Percentiles rank a stretch among this genome's conserved stretches.
Evolutionary conservation across 2,113 vertebrate species (phyloP).

Genomic region (Eubucco bourcierii): DNA sequence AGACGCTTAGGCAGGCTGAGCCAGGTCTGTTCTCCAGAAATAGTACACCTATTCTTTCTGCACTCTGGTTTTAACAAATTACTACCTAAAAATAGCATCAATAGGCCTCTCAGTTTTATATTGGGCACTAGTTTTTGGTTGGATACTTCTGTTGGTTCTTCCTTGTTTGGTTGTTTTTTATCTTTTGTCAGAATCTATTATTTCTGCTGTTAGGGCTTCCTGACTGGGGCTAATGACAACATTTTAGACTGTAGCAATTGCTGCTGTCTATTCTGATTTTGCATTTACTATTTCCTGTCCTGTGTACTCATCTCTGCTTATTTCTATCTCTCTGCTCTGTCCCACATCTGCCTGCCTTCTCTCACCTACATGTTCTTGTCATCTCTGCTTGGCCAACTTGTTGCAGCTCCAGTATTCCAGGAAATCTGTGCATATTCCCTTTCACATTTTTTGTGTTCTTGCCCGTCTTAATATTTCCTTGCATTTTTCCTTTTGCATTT

Average conservation of each 20-base stretch:
- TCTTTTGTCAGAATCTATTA: background rate
- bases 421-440: background rate
- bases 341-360: background rate
- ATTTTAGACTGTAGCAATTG: background rate
- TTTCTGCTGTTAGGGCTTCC: background rate
- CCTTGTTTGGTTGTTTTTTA: background rate
- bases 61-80: background rate
- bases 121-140: background rate
- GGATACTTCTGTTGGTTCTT: background rate
- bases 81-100: background rate
- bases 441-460: background rate
- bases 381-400: background rate
- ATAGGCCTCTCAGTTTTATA: background rate
- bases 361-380: background rate
- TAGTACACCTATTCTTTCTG: background rate
- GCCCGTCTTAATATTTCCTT: background rate
- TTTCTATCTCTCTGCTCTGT: accelerated
- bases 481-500: too few species aligned
- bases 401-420: background rate
- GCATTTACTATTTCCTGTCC: background rate
- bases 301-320: background rate
- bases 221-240: background rate
- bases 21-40: background rate
- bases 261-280: conserved; percentile 19
- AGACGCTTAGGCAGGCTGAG: background rate